These are phyloP conservation scores for Drosophila suboccidentalis DNA, from an alignment of 2,888 invertebrate genomes.

Conservation along the genomic window DNA sequence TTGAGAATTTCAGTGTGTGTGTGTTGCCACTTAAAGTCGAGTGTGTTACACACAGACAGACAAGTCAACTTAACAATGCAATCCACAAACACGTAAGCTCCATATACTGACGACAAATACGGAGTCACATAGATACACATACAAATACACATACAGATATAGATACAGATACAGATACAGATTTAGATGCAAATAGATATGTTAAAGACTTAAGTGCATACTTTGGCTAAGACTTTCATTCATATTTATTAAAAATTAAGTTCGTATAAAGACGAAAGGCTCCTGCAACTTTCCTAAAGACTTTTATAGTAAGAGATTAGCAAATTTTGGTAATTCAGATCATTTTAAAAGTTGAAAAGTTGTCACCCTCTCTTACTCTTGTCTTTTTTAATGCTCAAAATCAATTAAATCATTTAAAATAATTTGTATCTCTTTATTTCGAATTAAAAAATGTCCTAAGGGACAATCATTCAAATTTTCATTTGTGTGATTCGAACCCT, in stretches of 20 bases:
- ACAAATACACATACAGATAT: neutral
- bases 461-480: too few relatives aligned
- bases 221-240: neutral
- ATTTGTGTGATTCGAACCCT: too few relatives aligned
- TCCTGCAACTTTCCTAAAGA: too few relatives aligned
- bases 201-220: neutral
- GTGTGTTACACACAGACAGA: conserved; percentile 9
- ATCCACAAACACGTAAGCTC: neutral
- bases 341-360: too few relatives aligned
- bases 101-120: neutral
- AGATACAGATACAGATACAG: too few relatives aligned
- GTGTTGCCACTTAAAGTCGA: conserved; percentile 25
- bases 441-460: too few relatives aligned
- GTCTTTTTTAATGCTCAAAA: too few relatives aligned
- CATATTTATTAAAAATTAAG: neutral
- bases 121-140: neutral
- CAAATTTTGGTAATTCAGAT: too few relatives aligned
- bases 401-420: too few relatives aligned
- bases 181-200: neutral
- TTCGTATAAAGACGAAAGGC: neutral
- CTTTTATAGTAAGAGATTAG: too few relatives aligned
- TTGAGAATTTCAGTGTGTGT: conserved; percentile 1
- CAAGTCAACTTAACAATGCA: conserved; percentile 16
- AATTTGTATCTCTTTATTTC: too few relatives aligned
- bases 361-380: too few relatives aligned